Base-by-base conservation (phyloP, 1,140 invertebrate genomes). In the Camponotus pennsylvanicus region DNA sequence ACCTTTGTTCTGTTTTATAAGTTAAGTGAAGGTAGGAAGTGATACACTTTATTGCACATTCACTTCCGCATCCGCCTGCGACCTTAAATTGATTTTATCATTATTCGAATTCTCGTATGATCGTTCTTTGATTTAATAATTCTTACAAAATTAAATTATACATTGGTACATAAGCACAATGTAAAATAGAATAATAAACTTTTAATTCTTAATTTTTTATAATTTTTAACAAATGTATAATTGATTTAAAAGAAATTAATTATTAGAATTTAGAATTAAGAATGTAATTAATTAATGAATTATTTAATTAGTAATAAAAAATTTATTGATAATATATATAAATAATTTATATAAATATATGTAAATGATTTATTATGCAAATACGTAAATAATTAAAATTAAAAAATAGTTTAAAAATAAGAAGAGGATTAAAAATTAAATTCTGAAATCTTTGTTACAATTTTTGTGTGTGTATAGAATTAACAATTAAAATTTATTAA, bases 11-110 rank as follows among this genome's bases (percentile, higher is more conserved):
- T n/a, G 4, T 6, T 70, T 18, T 80, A 37, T 27, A 55, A 57
- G 63, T 8, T 13, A 67, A 49, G 78, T 80, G 78, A 80, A 80
- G 78, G 78, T 80, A 70, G 78, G 78, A 80, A 80, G 77, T 69
- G 13, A 18, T 55, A 27, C 27, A 27, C 37, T 37, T 80, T 70
- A 70, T 70, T 27, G 9, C 34, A 80, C 78, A 9, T 18, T 80
- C 78, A 70, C 78, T 80, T 80, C 64, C 78, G 77, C 45, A 27
- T 80, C 45, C 34, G 27, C 4, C 37, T 57, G 18, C 21, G 2
- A 45, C 21, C 15, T 70, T 70, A 70, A 42, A 59, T 21, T n/a
- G 21, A 80, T 40, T 18, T 42, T 80, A 27, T 59, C 40, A 37
- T 9, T 49, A 6, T 4, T 18, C 3, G 34, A 69, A 69, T 69